These are phyloP conservation scores for Babylonia areolata DNA, from an alignment of 1,140 invertebrate species.

Conservation along the genomic window DNA sequence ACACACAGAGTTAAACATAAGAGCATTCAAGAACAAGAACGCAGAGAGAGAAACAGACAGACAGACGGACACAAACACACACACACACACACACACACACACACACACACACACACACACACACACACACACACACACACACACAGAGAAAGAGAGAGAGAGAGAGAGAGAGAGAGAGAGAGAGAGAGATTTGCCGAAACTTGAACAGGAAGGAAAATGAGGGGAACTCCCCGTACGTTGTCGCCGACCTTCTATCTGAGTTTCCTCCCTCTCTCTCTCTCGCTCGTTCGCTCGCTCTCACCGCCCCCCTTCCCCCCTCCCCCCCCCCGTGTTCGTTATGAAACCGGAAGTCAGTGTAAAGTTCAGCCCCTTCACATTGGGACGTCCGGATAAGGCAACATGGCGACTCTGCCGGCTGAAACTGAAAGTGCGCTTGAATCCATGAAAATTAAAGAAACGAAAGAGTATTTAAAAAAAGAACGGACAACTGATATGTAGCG, in stretches of 20 bases:
- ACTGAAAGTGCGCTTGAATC: no score
- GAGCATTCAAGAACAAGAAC: not conserved
- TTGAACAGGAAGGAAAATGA: not conserved
- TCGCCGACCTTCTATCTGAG: not conserved
- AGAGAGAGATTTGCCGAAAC: not conserved
- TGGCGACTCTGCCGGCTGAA: no score
- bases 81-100: no score
- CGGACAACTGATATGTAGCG: no score
- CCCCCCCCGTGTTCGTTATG: not conserved
- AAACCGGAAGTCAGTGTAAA: no score
- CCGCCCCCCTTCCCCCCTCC: not conserved
- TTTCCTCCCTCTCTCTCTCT: not conserved
- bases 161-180: not conserved
- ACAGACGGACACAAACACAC: no score
- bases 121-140: not conserved
- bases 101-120: no score
- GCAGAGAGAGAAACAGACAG: no score
- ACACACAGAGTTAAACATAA: not conserved
- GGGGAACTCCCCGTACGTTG: not conserved
- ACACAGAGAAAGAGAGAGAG: not conserved
- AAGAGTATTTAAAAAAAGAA: no score
- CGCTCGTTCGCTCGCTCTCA: not conserved
- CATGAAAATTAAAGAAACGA: no score
- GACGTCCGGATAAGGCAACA: no score
- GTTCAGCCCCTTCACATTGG: no score